Evolutionary conservation across 1,140 invertebrate species (phyloP).

Genomic region (Cotesia glomerata): DNA sequence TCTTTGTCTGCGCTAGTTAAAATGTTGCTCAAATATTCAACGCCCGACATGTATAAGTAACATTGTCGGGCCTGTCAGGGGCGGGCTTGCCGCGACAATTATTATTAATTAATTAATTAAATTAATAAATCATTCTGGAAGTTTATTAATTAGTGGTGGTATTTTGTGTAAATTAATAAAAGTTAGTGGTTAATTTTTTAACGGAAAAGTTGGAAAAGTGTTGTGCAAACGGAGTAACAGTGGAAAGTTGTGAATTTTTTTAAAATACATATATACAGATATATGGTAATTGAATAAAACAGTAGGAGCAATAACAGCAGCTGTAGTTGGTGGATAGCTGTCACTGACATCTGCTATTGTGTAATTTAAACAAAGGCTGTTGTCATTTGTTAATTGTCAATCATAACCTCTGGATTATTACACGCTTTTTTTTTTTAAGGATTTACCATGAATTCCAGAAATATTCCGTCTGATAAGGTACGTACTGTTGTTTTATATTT

Average conservation of each 20-base stretch:
- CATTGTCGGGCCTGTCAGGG: slow-evolving; percentile 35
- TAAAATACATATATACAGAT: no score
- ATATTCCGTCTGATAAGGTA: slow-evolving; percentile 59
- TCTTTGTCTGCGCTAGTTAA: slow-evolving; percentile 32
- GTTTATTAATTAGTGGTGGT: no score
- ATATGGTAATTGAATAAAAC: no score
- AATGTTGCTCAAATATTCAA: slow-evolving; percentile 50
- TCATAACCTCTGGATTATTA: slow-evolving; percentile 47
- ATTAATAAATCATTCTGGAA: no score
- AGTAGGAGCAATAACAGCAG: no score
- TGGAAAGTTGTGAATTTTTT: no score
- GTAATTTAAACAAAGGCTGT: slow-evolving; percentile 9
- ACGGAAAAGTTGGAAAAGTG: no score
- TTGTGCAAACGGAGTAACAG: no score
- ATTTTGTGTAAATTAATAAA: no score
- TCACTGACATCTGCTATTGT: neutral
- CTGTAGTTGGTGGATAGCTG: neutral
- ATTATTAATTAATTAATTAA: no score
- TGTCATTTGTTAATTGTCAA: slow-evolving; percentile 40
- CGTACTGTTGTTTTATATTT: slow-evolving; percentile 30
- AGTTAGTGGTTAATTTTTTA: no score
- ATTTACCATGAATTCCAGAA: slow-evolving; percentile 57
- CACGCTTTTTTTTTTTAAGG: slow-evolving; percentile 32
- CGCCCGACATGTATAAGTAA: slow-evolving; percentile 54
- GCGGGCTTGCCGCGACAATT: slow-evolving; percentile 21